Evolutionary conservation across 2,113 vertebrate species (phyloP), one percentile per base, ranked within the genome.

Genomic region (Peromyscus californicus): DNA sequence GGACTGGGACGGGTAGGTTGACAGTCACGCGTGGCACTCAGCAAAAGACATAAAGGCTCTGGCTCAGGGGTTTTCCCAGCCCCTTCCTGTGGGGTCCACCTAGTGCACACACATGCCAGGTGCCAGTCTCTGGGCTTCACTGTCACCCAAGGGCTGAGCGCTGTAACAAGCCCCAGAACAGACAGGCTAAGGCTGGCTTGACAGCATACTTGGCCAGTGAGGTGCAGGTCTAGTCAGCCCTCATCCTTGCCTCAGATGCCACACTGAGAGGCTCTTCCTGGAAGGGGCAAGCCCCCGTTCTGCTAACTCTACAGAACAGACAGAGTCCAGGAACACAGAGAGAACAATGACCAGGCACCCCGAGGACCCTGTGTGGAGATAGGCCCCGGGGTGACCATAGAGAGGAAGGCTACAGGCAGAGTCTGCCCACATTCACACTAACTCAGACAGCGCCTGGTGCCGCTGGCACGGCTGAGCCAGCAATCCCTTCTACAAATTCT

Each of bases 81-180:
- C 63, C 39, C 63, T 57, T 10, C 80, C 31, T 3, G 51, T 36
- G 17, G 63, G 79, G 48, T 4, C 3, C 24, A 54, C 6, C 21
- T 57, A 54, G 36, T 33, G 19, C 48, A 16, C 26, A 87, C 36
- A 29, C 19, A 13, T 0, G 19, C 22, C 87, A 67, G 33, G 29
- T 16, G 2, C 86, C n/a, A 4, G 26, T 67, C 82, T 42, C 65
- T 8, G 42, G 26, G 26, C 7, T 51, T 74, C 31, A 22, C 9
- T 54, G n/a, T 42, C 45, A 26, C 26, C 9, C 7, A 15, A 0
- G 12, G 10, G 31, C 29, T 2, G 1, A 33, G 39, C 2, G 22
- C 82, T 16, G 2, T 1, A 12, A 63, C 2, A 21, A 29, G 36
- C 19, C 69, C 31, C 0, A 0, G 13, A 0, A 78, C 3, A 33